Conservation (phyloP, 2,113 vertebrate species). For the Salvator merianae region DNA sequence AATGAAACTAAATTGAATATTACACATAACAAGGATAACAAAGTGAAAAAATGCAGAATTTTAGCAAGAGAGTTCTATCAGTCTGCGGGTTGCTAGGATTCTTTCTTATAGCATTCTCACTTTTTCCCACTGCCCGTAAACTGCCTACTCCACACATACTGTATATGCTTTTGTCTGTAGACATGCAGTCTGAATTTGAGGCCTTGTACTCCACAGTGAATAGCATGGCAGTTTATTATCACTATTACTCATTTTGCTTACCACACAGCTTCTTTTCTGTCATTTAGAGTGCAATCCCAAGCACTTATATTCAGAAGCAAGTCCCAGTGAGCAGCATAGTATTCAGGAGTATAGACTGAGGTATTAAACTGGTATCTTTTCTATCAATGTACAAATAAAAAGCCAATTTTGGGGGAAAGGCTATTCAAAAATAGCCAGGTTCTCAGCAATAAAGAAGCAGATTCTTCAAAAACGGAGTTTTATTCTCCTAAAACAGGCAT, state of each 20-base stretch:
- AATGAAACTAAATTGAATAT: not conserved
- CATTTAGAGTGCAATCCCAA: not conserved
- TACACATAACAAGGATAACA: rapidly evolving
- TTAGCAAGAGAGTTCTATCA: not conserved
- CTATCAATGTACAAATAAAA: not conserved
- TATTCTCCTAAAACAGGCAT: not conserved
- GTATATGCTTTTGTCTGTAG: not conserved
- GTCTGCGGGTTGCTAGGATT: not conserved
- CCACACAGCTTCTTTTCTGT: not conserved
- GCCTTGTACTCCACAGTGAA: not conserved
- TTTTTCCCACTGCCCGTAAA: not conserved
- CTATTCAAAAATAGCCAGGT: not conserved
- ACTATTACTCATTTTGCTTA: not conserved
- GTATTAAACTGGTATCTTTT: not conserved
- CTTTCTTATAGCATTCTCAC: not conserved
- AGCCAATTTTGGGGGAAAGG: not conserved
- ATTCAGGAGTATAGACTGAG: not conserved
- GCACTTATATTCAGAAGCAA: not conserved
- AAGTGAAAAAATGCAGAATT: not conserved
- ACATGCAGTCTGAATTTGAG: not conserved
- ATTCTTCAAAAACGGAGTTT: not conserved
- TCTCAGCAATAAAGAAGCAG: not conserved
- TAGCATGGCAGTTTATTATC: not conserved
- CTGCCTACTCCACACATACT: too few relatives aligned
- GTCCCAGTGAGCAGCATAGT: too few relatives aligned